These are phyloP conservation scores for Rhinophrynus dorsalis DNA, from an alignment of 2,797 vertebrate species.

Conservation along the genomic window DNA sequence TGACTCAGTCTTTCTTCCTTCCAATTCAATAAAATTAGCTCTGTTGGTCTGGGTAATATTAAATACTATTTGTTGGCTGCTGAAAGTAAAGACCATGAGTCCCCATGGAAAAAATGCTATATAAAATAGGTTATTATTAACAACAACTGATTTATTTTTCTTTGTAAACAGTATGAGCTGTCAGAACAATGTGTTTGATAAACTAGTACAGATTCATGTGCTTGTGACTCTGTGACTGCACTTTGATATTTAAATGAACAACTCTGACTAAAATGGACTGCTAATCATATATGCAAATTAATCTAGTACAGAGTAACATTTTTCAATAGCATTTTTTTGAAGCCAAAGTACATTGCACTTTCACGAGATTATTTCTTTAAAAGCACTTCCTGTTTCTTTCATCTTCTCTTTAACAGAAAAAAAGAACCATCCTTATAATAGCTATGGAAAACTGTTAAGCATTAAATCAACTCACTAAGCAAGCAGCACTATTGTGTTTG, in stretches of 20 bases:
- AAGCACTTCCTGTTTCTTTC: slow-evolving; percentile 8
- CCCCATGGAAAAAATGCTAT: too few relatives aligned
- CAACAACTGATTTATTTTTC: background rate
- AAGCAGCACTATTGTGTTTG: background rate
- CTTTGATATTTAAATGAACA: slow-evolving; percentile 27
- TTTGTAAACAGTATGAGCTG: background rate
- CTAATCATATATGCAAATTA: slow-evolving; percentile 30
- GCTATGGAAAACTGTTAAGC: background rate
- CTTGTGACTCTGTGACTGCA: background rate
- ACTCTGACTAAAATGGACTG: slow-evolving; percentile 17
- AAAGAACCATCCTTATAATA: background rate
- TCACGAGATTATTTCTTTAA: background rate
- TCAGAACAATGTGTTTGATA: background rate
- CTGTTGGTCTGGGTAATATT: too few relatives aligned
- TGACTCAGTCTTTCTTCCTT: too few relatives aligned
- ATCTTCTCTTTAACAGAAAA: background rate
- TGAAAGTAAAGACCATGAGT: too few relatives aligned
- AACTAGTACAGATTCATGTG: background rate
- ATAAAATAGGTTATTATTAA: background rate
- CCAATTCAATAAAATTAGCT: too few relatives aligned
- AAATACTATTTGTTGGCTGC: too few relatives aligned
- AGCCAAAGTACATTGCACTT: slow-evolving; percentile 5
- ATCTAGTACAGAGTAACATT: background rate
- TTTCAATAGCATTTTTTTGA: background rate
- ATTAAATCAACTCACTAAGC: background rate